Conservation (phyloP, 2,888 invertebrate species). For the Amiota mariae region DNA sequence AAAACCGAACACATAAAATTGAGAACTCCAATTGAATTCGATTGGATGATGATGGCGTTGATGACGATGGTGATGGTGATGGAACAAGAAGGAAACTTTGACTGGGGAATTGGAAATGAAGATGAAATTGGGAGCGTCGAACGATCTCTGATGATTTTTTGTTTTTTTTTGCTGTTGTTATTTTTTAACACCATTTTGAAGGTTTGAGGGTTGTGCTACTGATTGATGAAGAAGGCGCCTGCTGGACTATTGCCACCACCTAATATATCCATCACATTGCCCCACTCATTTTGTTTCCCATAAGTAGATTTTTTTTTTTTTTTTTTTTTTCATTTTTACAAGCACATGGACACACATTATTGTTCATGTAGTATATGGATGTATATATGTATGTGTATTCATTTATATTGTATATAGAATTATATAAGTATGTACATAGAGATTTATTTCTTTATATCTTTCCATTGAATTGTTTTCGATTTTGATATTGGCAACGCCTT, state of each 20-base stretch:
- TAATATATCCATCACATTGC: too few species aligned
- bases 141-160: not conserved
- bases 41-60: constrained; percentile 59
- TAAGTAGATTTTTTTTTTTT: not conserved
- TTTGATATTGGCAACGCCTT: constrained; percentile 66
- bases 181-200: not conserved
- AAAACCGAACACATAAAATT: constrained; percentile 58
- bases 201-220: not conserved
- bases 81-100: too few species aligned
- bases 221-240: not conserved
- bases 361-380: not conserved
- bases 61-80: not conserved
- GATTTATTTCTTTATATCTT: constrained; percentile 2
- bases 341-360: not conserved
- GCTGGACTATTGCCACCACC: too few species aligned
- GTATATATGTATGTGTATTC: constrained; percentile 31
- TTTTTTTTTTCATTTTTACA: not conserved
- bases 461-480: constrained; percentile 64
- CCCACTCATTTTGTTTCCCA: too few species aligned
- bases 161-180: too few species aligned
- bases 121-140: too few species aligned
- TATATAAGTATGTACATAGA: not conserved
- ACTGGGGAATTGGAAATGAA: too few species aligned
- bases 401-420: constrained; percentile 15
- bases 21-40: constrained; percentile 72